Base-by-base conservation (phyloP, 2,888 invertebrate species). In the Apoda limacodes region DNA sequence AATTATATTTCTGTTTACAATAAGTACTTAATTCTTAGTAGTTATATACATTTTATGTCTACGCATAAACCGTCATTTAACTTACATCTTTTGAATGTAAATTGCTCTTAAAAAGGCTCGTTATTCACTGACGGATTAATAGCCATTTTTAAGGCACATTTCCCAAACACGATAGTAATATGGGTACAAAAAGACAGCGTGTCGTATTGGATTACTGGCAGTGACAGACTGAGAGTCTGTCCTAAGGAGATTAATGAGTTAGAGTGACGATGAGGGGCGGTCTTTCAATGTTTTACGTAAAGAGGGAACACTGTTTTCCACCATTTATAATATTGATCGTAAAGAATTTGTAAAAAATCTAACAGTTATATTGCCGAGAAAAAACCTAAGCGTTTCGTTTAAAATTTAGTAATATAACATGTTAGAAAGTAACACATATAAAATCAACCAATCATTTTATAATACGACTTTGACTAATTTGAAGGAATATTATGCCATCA, bases 161-260 rank as follows among this genome's bases (percentile, higher is more conserved):
- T 60, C 63, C 55, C 55, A 58, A 50, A 55, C 68, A 60, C 64
- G 60, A 65, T 55, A 60, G 66, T 69, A 71, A 69, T 72, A 64
- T 59, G 60, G 69, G 66, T 60, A 70, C 69, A 74, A 72, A 76
- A 78, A 80, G 71, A 62, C 66, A 61, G 74, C 71, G 71, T 75
- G 75, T 74, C 76, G 71, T 72, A 76, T 78, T 75, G 74, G 75
- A 80, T 80, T 80, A 78, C 65, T 62, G 70, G 57, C 68, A 59
- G 64, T 71, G 78, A 74, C 72, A 68, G 74, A 71, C 69, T 66
- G 69, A 69, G 65, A 60, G 69, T 66, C 71, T 56, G 64, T 65
- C 67, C 17, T 52, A 57, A 52, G 51, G 66, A 75, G 75, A 80
- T 76, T 75, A 78, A 78, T 80, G 76, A 60, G 7, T 63, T 69